phyloP scores from a whole-genome alignment of 2,113 vertebrate species.

The Nicator chloris region DNA sequence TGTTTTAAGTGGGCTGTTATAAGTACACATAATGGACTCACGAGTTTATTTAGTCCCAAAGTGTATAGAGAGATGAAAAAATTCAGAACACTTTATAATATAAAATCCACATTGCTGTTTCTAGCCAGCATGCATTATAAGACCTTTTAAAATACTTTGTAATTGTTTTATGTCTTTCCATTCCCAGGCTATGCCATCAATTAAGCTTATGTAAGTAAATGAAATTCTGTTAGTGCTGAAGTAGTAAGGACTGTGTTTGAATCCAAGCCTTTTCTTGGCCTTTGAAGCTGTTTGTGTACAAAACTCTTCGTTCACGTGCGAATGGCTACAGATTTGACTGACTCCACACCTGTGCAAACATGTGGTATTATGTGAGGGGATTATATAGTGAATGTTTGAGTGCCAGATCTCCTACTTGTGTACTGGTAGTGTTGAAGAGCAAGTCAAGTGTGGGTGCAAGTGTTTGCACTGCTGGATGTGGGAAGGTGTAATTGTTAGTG shows the following conservation, averaged over 20 bases:
- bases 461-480: not conserved
- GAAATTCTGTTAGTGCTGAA: not conserved
- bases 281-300: slow-evolving; percentile 28
- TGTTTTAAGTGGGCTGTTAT: not conserved
- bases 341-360: slow-evolving; percentile 1
- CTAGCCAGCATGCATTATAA: not conserved
- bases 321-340: not conserved
- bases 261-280: not conserved
- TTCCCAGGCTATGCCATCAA: not conserved
- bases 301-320: not conserved
- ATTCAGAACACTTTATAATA: not conserved
- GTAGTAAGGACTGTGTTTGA: not conserved
- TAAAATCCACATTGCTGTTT: not conserved
- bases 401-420: not conserved
- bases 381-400: not conserved
- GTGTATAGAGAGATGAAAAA: not conserved
- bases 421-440: not conserved
- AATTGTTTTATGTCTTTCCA: slow-evolving; percentile 38
- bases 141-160: slow-evolving; percentile 6
- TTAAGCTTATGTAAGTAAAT: not conserved
- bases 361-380: not conserved
- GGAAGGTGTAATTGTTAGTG: not conserved
- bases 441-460: not conserved
- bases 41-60: not conserved
- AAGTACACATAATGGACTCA: not conserved